Base-by-base conservation (phyloP, 2,797 vertebrate species). In the Hyperoplus lanceolatus region DNA sequence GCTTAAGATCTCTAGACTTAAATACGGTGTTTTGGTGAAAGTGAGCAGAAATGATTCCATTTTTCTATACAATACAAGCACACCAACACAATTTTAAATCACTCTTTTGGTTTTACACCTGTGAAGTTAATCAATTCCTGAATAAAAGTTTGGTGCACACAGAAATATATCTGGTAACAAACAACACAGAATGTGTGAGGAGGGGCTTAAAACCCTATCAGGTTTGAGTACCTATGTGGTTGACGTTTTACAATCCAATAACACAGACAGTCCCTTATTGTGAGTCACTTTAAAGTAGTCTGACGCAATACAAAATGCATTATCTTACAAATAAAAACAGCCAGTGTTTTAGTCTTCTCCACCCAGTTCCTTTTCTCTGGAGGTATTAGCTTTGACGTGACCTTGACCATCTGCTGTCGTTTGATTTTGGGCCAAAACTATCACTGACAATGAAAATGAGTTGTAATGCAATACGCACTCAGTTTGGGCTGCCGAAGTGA, bases 381-480 rank as follows among this genome's bases (percentile, higher is more conserved):
- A 79, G 70, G 68, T 70, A 70, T 7, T 16, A 58, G 38, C n/a
- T 58, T 36, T 76, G 54, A 79, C 73, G 83, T 74, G 67, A 64
- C 66, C 81, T 88, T 64, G 50, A 55, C 75, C 81, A 83, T 73
- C 74, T 82, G 84, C 80, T 90, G 85, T 87, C 79, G 83, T 71
- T 60, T 67, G 41, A 65, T 79, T 80, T 81, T 72, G 72, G 82
- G 70, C 73, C 29, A 77, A 86, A 82, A 84, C 73, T 73, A 80
- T 62, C 85, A 80, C 62, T 82, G 79, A 82, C 70, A 76, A 61
- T 73, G 77, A 42, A 8, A 71, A 81, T 88, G 75, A 80, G 83
- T 85, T 90, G 29, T 29, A 80, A 82, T 75, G 85, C 42, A 77
- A 80, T 77, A 87, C 79, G 29, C 29, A 29, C 29, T 29, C 29